Percentiles rank a stretch among this genome's conserved stretches.
These are phyloP conservation scores for Penelope pileata DNA, from an alignment of 2,113 vertebrate species.

Conservation along the genomic window DNA sequence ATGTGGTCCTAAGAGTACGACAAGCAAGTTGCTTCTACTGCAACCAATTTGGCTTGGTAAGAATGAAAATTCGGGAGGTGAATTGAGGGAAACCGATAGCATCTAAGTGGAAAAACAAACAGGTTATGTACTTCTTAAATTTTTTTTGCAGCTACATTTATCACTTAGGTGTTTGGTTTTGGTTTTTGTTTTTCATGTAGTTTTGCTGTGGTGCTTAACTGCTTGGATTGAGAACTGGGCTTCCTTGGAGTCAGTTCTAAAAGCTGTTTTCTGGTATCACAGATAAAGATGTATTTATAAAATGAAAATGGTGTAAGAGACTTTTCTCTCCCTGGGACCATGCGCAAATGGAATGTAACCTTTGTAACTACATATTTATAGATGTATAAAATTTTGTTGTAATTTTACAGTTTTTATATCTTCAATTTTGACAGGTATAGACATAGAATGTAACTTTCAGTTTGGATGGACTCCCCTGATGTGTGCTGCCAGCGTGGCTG, in stretches of 20 bases:
- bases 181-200: not conserved
- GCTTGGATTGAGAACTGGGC: not conserved
- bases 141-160: not conserved
- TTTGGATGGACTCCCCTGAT: conserved; percentile 94
- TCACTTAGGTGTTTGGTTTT: not conserved
- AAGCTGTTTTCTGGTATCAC: not conserved
- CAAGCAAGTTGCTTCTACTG: not conserved
- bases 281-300: not conserved
- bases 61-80: not conserved
- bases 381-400: too few species aligned
- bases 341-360: not conserved
- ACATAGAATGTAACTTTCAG: conserved; percentile 82
- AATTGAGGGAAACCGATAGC: not conserved
- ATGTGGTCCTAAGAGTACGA: not conserved
- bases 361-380: not conserved
- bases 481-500: conserved; percentile 85
- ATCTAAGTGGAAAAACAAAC: not conserved
- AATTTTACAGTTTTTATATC: not conserved
- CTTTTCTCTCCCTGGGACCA: not conserved
- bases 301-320: not conserved
- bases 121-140: not conserved
- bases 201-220: not conserved
- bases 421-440: conserved; percentile 79
- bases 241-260: not conserved
- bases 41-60: not conserved